Evolutionary conservation across 2,113 vertebrate species (phyloP).

Genomic region (Melospiza georgiana): DNA sequence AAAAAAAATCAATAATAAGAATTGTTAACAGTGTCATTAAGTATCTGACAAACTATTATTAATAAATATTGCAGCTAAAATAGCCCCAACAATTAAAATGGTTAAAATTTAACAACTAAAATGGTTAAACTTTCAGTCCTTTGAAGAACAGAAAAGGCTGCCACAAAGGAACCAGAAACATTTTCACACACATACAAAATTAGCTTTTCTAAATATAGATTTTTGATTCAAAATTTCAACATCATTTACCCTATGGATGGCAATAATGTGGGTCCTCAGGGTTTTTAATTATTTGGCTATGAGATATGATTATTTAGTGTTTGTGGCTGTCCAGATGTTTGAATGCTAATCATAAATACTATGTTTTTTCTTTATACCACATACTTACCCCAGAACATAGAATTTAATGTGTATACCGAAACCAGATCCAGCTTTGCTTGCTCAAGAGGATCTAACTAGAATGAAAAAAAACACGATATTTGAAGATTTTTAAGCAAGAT

Average conservation of each 20-base stretch:
- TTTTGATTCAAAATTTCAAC: neutral
- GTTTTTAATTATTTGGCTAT: neutral
- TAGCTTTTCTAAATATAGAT: neutral
- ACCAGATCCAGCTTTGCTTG: slow-evolving; percentile 96
- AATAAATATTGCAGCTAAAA: neutral
- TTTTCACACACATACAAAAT: neutral
- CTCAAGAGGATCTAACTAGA: slow-evolving; percentile 91
- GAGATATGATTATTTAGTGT: neutral
- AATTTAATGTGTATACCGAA: slow-evolving; percentile 93
- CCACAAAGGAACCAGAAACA: neutral
- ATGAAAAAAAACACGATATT: neutral
- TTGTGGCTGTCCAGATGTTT: neutral
- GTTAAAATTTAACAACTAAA: neutral
- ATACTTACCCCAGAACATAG: slow-evolving; percentile 96
- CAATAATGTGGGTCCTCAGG: neutral
- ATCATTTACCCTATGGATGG: neutral
- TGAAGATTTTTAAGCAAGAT: neutral
- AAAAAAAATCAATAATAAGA: neutral
- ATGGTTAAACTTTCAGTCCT: neutral
- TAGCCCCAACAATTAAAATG: neutral
- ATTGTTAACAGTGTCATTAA: neutral
- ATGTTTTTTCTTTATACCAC: neutral
- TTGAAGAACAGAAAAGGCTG: neutral
- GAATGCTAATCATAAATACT: neutral
- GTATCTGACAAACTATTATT: neutral